Evolutionary conservation across 2,113 vertebrate species (phyloP).

Genomic region (Phasianus colchicus): DNA sequence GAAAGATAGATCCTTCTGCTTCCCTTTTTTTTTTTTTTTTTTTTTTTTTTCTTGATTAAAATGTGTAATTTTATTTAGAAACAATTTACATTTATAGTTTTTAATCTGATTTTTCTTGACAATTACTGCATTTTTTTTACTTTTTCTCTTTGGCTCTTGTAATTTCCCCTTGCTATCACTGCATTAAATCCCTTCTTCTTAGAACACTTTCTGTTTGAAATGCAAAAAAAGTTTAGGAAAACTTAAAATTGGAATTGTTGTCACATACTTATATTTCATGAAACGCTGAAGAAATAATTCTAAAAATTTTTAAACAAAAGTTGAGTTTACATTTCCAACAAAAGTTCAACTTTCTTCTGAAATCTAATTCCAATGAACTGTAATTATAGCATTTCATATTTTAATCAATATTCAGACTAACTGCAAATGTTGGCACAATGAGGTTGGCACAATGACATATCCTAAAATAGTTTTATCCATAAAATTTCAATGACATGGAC

Average conservation of each 20-base stretch:
- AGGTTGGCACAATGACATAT: background rate
- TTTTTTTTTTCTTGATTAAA: background rate
- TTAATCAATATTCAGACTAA: slow-evolving; percentile 12
- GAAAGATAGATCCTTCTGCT: background rate
- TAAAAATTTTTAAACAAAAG: background rate
- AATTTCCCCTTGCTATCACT: background rate
- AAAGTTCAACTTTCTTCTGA: slow-evolving; percentile 5
- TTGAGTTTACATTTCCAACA: slow-evolving; percentile 3
- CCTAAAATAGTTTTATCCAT: slow-evolving; percentile 43
- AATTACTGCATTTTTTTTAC: background rate
- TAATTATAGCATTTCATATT: slow-evolving; percentile 47
- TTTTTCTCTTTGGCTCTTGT: background rate
- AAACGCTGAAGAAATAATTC: background rate
- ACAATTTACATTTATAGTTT: background rate
- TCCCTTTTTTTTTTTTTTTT: background rate
- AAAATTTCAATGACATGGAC: background rate
- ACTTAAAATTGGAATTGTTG: background rate
- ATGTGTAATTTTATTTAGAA: background rate
- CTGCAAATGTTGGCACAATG: slow-evolving; percentile 40
- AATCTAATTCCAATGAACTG: slow-evolving; percentile 19
- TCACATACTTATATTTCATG: background rate
- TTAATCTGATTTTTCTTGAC: background rate
- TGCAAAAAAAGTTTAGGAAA: background rate
- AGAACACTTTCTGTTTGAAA: background rate
- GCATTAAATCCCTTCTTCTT: background rate